phyloP scores from a whole-genome alignment of 2,888 invertebrate species.

The Trissolcus brochymenae region DNA sequence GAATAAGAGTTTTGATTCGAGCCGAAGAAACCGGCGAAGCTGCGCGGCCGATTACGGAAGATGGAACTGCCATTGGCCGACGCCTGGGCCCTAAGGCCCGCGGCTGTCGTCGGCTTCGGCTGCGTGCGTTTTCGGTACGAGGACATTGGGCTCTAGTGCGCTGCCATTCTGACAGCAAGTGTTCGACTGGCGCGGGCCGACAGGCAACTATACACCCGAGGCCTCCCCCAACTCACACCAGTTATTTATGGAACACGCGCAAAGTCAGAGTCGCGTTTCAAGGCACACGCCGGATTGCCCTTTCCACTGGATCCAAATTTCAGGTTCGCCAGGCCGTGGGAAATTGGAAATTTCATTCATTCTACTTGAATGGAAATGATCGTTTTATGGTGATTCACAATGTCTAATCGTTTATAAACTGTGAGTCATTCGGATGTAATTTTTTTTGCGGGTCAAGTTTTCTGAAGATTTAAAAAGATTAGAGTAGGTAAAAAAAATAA shows the following conservation, averaged over 20 bases:
- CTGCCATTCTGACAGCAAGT: slow-evolving; percentile 68
- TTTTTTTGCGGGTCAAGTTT: too few relatives aligned
- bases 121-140: slow-evolving; percentile 73
- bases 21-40: slow-evolving; percentile 69
- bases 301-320: neutral
- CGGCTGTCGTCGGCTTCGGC: slow-evolving; percentile 73
- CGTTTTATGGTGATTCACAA: neutral
- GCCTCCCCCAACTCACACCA: slow-evolving; percentile 64
- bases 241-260: slow-evolving; percentile 69
- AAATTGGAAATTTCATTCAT: slow-evolving; percentile 4
- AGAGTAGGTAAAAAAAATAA: neutral
- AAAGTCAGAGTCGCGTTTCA: slow-evolving; percentile 62
- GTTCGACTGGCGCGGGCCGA: slow-evolving; percentile 72
- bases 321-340: neutral
- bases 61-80: slow-evolving; percentile 75
- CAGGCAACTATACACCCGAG: slow-evolving; percentile 65
- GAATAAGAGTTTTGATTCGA: slow-evolving; percentile 70
- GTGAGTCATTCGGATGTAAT: too few relatives aligned
- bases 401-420: too few relatives aligned
- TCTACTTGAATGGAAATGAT: neutral
- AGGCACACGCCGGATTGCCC: slow-evolving; percentile 48
- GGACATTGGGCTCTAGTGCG: slow-evolving; percentile 64
- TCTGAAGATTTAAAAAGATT: neutral
- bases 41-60: slow-evolving; percentile 73
- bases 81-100: slow-evolving; percentile 73